A percentile compares a stretch with the other conserved stretches of the same genome.
These are phyloP conservation scores for Trisateles emortualis DNA, from an alignment of 2,888 invertebrate genomes.

Conservation along the genomic window DNA sequence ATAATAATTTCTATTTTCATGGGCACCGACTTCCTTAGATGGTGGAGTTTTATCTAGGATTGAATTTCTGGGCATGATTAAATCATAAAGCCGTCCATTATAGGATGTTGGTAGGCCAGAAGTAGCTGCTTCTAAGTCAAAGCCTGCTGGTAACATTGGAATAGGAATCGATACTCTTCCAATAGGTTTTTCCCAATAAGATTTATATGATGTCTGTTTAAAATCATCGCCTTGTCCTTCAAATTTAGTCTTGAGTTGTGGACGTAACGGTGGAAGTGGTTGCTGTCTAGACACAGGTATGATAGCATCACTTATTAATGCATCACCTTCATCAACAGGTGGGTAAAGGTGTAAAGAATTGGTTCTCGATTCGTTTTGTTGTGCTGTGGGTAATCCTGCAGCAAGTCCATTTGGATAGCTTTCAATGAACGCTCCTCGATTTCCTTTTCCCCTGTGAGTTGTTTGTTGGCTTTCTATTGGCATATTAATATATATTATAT, in stretches of 20 bases:
- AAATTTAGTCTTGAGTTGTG: conserved; percentile 69
- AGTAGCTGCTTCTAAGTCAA: conserved; percentile 61
- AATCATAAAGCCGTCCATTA: conserved; percentile 69
- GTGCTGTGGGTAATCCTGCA: conserved; percentile 71
- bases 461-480: too few relatives aligned
- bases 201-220: conserved; percentile 69
- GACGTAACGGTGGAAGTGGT: conserved; percentile 66
- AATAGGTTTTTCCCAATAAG: conserved; percentile 74
- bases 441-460: too few relatives aligned
- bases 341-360: conserved; percentile 69
- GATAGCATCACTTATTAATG: conserved; percentile 70
- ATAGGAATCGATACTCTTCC: conserved; percentile 63
- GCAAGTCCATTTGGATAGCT: conserved; percentile 72
- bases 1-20: conserved; percentile 67
- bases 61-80: conserved; percentile 73
- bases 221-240: conserved; percentile 69
- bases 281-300: conserved; percentile 62
- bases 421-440: conserved; percentile 26
- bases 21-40: conserved; percentile 59
- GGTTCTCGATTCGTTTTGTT: conserved; percentile 58
- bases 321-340: conserved; percentile 73
- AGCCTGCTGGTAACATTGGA: conserved; percentile 76
- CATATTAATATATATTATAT: too few relatives aligned
- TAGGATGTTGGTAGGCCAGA: conserved; percentile 67
- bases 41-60: conserved; percentile 65